A percentile compares a stretch with the other conserved stretches of the same genome.
Conservation (phyloP, 2,113 vertebrate species). For the Candoia aspera region DNA sequence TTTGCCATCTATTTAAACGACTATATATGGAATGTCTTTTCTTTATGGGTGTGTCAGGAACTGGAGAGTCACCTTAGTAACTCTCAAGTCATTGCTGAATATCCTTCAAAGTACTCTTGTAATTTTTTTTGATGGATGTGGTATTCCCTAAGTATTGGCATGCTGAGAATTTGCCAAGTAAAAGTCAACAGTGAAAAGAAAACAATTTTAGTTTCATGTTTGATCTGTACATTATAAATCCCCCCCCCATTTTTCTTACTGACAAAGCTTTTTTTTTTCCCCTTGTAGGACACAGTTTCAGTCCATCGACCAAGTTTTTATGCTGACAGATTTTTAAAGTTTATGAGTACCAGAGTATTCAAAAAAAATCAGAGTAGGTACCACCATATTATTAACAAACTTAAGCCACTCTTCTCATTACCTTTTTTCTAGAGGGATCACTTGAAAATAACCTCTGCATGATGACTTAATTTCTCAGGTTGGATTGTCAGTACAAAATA, state of each 20-base stretch:
- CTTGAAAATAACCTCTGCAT: neutral
- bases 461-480: too few species aligned
- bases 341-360: constrained; percentile 96
- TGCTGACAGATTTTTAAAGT: constrained; percentile 96
- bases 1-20: neutral
- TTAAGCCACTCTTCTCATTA: neutral
- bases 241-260: constrained; percentile 13
- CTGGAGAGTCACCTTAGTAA: neutral
- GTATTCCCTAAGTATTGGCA: neutral
- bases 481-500: neutral
- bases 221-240: neutral
- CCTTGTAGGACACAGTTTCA: constrained; percentile 90
- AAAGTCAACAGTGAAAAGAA: neutral
- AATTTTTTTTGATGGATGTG: neutral
- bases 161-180: neutral
- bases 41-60: neutral
- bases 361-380: constrained; percentile 93
- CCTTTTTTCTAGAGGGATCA: too few species aligned
- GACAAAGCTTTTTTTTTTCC: constrained; percentile 26
- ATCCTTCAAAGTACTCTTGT: neutral
- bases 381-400: neutral
- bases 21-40: neutral
- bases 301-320: constrained; percentile 97
- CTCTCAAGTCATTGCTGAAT: constrained; percentile 17
- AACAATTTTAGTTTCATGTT: neutral